Evolutionary conservation across 2,888 invertebrate genomes (phyloP).

Genomic region (Rhodophaea formosa): DNA sequence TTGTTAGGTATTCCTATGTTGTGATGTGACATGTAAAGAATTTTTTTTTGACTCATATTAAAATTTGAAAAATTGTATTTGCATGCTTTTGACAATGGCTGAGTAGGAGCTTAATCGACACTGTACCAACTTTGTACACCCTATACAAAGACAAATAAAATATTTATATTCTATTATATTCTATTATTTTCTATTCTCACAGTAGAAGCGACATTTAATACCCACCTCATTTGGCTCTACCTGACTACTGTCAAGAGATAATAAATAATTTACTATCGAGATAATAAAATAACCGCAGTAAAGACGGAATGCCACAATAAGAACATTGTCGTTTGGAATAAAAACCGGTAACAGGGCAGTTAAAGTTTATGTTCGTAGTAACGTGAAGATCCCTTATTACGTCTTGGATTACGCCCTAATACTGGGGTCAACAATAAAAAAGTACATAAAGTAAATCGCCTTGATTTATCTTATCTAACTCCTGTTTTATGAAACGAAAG

Average conservation of each 20-base stretch:
- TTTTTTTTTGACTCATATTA: too few species aligned
- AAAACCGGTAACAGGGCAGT: constrained; percentile 38
- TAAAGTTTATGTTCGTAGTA: constrained; percentile 37
- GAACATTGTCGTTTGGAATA: constrained; percentile 36
- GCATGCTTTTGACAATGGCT: too few species aligned
- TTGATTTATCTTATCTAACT: neutral
- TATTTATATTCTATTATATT: too few species aligned
- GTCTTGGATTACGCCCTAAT: constrained; percentile 9
- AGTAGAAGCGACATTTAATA: neutral
- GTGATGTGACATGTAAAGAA: too few species aligned
- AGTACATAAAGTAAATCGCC: constrained; percentile 4
- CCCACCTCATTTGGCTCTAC: constrained; percentile 20
- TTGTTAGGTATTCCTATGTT: too few species aligned
- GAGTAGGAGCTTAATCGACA: too few species aligned
- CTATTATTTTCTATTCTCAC: too few species aligned
- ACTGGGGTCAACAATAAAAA: constrained; percentile 25
- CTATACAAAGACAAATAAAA: too few species aligned
- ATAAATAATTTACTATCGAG: constrained; percentile 42
- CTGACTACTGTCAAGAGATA: constrained; percentile 34
- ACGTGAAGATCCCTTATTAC: constrained; percentile 29
- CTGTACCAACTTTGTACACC: too few species aligned
- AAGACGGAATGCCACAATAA: constrained; percentile 38
- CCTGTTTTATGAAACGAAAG: neutral
- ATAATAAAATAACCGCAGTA: constrained; percentile 51
- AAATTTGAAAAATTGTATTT: too few species aligned